A percentile compares a stretch with the other conserved stretches of the same genome.
These are phyloP conservation scores for Zosterops pallidus DNA, from an alignment of 2,113 vertebrate genomes.

Conservation along the genomic window DNA sequence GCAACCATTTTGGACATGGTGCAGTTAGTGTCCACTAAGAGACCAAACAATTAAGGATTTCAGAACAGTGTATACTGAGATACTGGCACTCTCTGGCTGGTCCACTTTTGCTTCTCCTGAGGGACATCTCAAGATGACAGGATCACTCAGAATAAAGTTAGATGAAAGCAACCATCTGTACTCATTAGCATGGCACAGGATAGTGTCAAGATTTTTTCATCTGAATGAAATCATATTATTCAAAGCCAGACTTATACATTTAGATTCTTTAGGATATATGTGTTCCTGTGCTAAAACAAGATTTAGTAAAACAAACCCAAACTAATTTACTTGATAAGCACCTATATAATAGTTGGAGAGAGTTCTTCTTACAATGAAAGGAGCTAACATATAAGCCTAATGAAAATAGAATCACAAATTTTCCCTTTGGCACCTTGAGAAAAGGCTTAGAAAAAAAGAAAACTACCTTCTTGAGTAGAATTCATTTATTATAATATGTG, in stretches of 20 bases:
- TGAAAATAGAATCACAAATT: constrained; percentile 16
- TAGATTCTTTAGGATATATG: background rate
- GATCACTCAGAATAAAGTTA: background rate
- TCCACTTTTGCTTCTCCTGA: background rate
- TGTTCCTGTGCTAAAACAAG: background rate
- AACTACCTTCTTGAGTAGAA: background rate
- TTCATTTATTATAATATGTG: background rate
- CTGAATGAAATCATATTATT: background rate
- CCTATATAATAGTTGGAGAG: background rate
- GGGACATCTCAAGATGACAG: background rate
- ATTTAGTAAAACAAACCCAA: background rate
- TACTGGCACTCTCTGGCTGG: background rate
- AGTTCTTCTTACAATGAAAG: background rate
- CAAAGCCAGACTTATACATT: background rate
- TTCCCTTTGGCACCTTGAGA: background rate
- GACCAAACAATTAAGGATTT: background rate
- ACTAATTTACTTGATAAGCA: background rate
- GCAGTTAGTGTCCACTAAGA: background rate
- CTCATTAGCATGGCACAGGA: background rate
- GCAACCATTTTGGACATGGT: background rate
- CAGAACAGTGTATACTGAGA: background rate
- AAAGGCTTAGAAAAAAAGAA: background rate
- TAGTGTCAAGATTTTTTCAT: background rate
- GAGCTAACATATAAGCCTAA: constrained; percentile 15
- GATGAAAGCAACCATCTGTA: background rate